These are phyloP conservation scores for Butastur rufipennis DNA, from an alignment of 2,113 vertebrate genomes.

Conservation along the genomic window DNA sequence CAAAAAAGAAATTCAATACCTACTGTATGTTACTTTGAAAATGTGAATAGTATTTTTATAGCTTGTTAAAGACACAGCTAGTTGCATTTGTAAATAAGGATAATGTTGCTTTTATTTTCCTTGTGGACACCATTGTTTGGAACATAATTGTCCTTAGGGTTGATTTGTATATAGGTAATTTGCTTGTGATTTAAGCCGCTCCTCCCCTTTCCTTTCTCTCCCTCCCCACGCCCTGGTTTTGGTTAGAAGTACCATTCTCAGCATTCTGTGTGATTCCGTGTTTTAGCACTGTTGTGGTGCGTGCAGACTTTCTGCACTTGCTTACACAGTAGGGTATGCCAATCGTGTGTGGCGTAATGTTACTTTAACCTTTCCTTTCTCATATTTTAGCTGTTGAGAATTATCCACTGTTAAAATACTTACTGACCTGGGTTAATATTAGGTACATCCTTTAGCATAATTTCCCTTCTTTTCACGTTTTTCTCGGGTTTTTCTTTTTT, in stretches of 20 bases:
- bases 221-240: conserved; percentile 68
- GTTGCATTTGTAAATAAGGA: conserved; percentile 91
- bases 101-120: conserved; percentile 78
- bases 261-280: conserved; percentile 80
- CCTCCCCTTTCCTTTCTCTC: conserved; percentile 46
- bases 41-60: conserved; percentile 99
- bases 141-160: conserved; percentile 81
- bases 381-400: conserved; percentile 75
- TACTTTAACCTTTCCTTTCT: conserved; percentile 71
- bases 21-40: conserved; percentile 90
- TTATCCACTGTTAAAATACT: conserved; percentile 77
- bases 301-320: conserved; percentile 81
- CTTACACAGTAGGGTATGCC: conserved; percentile 83
- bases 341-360: conserved; percentile 71
- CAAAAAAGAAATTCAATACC: conserved; percentile 60
- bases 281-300: conserved; percentile 83
- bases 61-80: conserved; percentile 84
- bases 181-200: conserved; percentile 78
- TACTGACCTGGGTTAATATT: conserved; percentile 79
- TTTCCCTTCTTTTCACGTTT: conserved; percentile 63
- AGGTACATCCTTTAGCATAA: conserved; percentile 77
- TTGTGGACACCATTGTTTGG: conserved; percentile 80
- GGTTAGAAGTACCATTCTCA: conserved; percentile 70
- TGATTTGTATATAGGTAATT: conserved; percentile 91
- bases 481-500: no score